Evolutionary conservation across 2,888 invertebrate species (phyloP), one percentile per base, ranked within the genome.

Genomic region (Ellobium chinense): DNA sequence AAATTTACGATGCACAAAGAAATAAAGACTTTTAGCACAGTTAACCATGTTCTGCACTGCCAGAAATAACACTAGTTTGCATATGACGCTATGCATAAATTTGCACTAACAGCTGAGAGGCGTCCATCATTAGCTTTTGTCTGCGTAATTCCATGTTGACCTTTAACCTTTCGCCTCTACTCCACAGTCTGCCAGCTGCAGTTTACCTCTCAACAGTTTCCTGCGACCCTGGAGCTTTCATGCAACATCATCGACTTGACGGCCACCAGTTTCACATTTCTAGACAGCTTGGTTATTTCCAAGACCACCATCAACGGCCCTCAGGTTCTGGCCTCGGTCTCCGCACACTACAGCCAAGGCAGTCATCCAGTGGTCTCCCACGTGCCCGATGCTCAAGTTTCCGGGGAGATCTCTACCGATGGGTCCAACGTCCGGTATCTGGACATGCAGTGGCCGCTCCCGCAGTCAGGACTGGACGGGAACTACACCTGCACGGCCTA

Each of bases 401-500:
- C 31, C 2, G 70, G 70, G 0, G n/a, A 70, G 21, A 24, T 76
- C 3, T 63, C 63, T 18, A 9, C 36, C 62, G 29, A 39, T 46
- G 34, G 1, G 7, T 34, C 63, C 21, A 2, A 58, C 9, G 2
- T 27, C 1, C 14, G n/a, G 4, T 77, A 5, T 27, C 29, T 63
- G 27, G 27, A 29, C 7, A 74, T 66, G 9, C 7, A 18, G 46
- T 66, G 75, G 65, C 14, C 0, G 7, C 2, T 46, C 36, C 27
- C 0, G 9, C 12, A 39, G 18, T 24, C 54, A 2, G 7, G 39
- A 21, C 39, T 37, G 1, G 62, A 36, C 4, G 73, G 37, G 21
- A 37, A 37, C 1, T 73, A 73, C 62, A 62, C 36, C 0, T 73
- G 73, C 37, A 62, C 36, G 14, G 73, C 60, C 1, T 62, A 73